Conservation (phyloP, 2,113 vertebrate genomes). For the Macroglossus sobrinus region DNA sequence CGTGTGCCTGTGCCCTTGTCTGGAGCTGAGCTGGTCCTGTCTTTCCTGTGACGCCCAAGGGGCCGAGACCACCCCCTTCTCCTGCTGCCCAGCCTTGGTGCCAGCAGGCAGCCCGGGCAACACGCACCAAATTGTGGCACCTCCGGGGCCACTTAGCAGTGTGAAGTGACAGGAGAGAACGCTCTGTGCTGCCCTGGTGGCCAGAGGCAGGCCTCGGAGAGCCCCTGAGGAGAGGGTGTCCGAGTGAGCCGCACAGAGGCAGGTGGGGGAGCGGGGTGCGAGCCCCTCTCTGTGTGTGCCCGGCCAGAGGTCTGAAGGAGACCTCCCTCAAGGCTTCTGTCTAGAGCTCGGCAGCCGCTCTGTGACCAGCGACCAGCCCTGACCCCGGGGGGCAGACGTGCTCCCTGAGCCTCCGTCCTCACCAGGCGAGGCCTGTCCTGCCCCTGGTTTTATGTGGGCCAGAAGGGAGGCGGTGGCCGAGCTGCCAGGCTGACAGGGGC, state of each 20-base stretch:
- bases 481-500: not conserved
- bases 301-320: not conserved
- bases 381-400: not conserved
- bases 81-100: not conserved
- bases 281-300: not conserved
- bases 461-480: not conserved
- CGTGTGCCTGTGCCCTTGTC: not conserved
- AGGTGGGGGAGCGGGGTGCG: not conserved
- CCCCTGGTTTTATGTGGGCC: not conserved
- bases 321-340: not conserved
- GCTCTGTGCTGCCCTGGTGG: not conserved
- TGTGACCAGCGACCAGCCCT: not conserved
- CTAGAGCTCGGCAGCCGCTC: not conserved
- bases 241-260: not conserved
- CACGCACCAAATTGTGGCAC: not conserved
- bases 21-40: not conserved
- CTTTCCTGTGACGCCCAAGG: too few relatives aligned
- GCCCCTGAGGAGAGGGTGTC: not conserved
- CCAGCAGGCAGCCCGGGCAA: not conserved
- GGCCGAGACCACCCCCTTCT: too few relatives aligned
- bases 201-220: not conserved
- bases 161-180: not conserved
- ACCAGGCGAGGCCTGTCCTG: not conserved
- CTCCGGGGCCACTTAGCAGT: not conserved
- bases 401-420: not conserved